phyloP scores from a whole-genome alignment of 2,113 vertebrate species.

The Phalacrocorax carbo region DNA sequence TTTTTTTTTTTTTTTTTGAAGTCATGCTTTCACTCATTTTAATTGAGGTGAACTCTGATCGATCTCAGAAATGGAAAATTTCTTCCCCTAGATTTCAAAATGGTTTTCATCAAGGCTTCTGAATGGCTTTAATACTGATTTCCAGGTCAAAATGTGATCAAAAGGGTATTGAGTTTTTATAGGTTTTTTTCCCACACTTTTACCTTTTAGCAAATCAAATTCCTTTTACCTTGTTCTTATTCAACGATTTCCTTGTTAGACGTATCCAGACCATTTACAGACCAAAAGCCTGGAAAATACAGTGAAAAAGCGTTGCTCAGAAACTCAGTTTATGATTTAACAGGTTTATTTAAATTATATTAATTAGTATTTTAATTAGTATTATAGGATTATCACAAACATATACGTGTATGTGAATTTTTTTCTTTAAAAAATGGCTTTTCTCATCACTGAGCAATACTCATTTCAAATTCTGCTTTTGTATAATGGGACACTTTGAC shows the following conservation, averaged over 20 bases:
- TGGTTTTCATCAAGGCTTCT: neutral
- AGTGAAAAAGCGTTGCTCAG: neutral
- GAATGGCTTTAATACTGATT: neutral
- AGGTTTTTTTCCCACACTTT: fast-evolving
- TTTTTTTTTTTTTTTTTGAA: neutral
- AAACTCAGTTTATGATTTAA: neutral
- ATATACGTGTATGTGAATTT: neutral
- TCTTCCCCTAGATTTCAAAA: neutral
- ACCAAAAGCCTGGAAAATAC: neutral
- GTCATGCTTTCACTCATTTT: neutral
- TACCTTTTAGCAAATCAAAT: neutral
- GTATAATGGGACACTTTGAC: neutral
- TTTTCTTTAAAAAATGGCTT: neutral
- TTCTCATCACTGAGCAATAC: neutral
- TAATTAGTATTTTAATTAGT: neutral
- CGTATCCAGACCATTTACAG: neutral
- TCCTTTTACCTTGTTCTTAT: neutral
- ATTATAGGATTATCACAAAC: neutral
- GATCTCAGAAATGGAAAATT: neutral
- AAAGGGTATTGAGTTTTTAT: neutral
- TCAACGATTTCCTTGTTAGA: neutral
- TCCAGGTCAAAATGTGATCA: neutral
- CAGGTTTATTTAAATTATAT: neutral
- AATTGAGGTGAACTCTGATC: neutral
- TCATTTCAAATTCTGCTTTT: neutral